Evolutionary conservation across 2,113 vertebrate genomes (phyloP).

Genomic region (Misgurnus mizolepis): DNA sequence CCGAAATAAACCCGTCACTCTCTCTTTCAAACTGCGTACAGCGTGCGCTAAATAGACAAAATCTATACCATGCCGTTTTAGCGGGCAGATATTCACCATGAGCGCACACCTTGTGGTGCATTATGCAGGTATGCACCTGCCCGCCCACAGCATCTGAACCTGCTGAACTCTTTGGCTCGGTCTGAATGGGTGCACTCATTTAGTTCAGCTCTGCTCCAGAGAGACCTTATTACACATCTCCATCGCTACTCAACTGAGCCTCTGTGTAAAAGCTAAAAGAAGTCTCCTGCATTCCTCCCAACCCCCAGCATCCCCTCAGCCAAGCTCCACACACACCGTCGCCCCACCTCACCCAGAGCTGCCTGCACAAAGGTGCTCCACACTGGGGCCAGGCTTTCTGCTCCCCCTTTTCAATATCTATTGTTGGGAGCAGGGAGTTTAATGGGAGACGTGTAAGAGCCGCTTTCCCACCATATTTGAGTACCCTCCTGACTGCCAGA

Average conservation of each 20-base stretch:
- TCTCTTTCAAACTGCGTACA: background rate
- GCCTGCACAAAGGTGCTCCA: constrained; percentile 64
- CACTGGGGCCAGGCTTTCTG: constrained; percentile 49
- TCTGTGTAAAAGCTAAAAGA: constrained; percentile 38
- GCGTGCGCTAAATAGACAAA: background rate
- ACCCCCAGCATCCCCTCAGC: constrained; percentile 35
- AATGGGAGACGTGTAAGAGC: constrained; percentile 71
- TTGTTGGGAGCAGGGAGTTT: constrained; percentile 57
- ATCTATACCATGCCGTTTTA: background rate
- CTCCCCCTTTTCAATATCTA: constrained; percentile 65
- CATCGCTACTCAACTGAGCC: constrained; percentile 23
- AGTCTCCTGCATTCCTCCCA: constrained; percentile 52
- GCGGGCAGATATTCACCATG: background rate
- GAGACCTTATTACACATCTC: constrained; percentile 42
- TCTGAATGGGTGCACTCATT: constrained; percentile 44
- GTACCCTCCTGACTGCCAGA: constrained; percentile 68
- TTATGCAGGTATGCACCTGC: constrained; percentile 39
- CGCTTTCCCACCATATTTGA: constrained; percentile 77
- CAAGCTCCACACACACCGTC: background rate
- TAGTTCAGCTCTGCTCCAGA: constrained; percentile 23
- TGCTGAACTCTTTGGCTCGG: constrained; percentile 24
- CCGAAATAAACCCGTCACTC: background rate
- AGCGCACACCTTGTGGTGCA: constrained; percentile 1
- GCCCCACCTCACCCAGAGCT: constrained; percentile 19
- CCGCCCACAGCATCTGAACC: constrained; percentile 26